These are phyloP conservation scores for Imbricaverruca yamaguchii DNA, from an alignment of 2,888 invertebrate species.

Conservation along the genomic window DNA sequence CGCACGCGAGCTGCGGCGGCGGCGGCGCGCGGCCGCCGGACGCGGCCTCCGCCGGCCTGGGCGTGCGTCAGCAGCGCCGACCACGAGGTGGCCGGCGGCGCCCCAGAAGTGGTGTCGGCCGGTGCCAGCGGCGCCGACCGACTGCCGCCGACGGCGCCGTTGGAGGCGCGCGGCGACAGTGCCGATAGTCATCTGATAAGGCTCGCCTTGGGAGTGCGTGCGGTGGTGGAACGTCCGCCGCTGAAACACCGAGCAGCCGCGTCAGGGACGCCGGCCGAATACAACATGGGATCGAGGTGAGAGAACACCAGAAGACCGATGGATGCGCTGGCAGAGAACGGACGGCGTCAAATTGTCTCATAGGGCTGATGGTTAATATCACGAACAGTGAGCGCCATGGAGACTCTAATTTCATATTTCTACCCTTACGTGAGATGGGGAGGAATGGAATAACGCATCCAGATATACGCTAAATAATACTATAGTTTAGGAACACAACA, in stretches of 20 bases:
- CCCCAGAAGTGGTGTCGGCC: not conserved
- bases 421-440: no score
- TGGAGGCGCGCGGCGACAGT: conserved; percentile 26
- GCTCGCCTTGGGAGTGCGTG: conserved; percentile 29
- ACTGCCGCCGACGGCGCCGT: not conserved
- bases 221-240: conserved; percentile 25
- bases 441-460: no score
- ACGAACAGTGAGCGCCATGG: no score
- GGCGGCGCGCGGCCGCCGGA: not conserved
- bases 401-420: no score
- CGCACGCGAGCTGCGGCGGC: not conserved
- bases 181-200: conserved; percentile 33
- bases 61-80: conserved; percentile 2
- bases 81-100: conserved; percentile 5
- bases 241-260: not conserved
- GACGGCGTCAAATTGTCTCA: no score
- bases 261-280: not conserved
- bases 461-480: no score
- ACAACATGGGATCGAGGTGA: no score
- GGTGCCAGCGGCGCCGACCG: not conserved
- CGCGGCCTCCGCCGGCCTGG: not conserved
- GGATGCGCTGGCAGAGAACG: no score
- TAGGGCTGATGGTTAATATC: no score
- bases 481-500: no score
- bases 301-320: no score